A percentile compares a stretch with the other conserved stretches of the same genome.
phyloP scores from a whole-genome alignment of 2,888 invertebrate species.

The Ennomos fuscantarius region DNA sequence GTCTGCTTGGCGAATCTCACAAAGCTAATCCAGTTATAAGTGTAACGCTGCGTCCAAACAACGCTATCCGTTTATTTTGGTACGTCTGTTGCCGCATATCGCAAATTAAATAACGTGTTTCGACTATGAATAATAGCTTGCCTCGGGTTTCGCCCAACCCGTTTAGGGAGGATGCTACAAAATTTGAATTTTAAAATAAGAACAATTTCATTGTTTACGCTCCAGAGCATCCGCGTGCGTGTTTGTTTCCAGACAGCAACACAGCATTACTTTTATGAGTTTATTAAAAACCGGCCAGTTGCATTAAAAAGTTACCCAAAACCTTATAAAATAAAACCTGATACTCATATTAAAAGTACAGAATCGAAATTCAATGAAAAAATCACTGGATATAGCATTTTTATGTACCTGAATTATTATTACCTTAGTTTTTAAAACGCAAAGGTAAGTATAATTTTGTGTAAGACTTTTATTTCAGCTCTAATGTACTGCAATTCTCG shows the following conservation, averaged over 20 bases:
- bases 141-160: constrained; percentile 47
- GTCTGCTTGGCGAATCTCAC: constrained; percentile 71
- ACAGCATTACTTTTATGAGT: constrained; percentile 24
- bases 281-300: constrained; percentile 14
- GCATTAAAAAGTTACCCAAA: not conserved
- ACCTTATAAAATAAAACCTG: too few relatives aligned
- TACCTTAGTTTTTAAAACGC: constrained; percentile 27
- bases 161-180: constrained; percentile 46
- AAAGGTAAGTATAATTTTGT: constrained; percentile 36
- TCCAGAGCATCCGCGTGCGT: constrained; percentile 30
- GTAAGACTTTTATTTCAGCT: constrained; percentile 38
- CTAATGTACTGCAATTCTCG: constrained; percentile 45
- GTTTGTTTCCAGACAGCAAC: constrained; percentile 28
- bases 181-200: constrained; percentile 60
- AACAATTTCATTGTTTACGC: constrained; percentile 46
- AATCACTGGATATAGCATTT: too few relatives aligned
- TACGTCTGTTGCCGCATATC: constrained; percentile 71
- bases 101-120: constrained; percentile 79
- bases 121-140: constrained; percentile 66
- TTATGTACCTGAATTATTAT: constrained; percentile 2
- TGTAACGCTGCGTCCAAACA: constrained; percentile 67
- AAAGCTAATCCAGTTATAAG: constrained; percentile 79
- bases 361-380: too few relatives aligned
- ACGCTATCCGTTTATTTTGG: constrained; percentile 74
- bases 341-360: too few relatives aligned